A percentile compares a stretch with the other conserved stretches of the same genome.
Evolutionary conservation across 1,140 invertebrate genomes (phyloP).

Genomic region (Drosophila tropicalis): DNA sequence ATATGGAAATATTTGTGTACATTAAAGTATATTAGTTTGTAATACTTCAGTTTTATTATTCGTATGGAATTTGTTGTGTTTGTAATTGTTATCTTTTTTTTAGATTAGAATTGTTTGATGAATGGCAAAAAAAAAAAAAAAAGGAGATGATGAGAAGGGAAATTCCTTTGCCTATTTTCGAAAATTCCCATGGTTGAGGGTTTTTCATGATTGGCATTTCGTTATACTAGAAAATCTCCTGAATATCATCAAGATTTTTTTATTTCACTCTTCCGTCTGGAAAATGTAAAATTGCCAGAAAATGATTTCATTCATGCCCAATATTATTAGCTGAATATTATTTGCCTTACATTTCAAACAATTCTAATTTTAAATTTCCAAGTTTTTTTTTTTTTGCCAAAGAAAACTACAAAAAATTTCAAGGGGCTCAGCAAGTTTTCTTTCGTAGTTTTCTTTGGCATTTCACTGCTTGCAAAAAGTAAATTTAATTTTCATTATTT

Average conservation of each 20-base stretch:
- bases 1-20: conserved; percentile 12
- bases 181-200: too few species aligned
- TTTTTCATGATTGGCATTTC: too few species aligned
- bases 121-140: background rate
- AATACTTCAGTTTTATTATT: conserved; percentile 5
- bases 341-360: too few species aligned
- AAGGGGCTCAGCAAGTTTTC: conserved; percentile 33
- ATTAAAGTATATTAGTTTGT: conserved; percentile 5
- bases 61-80: conserved; percentile 8
- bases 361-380: background rate
- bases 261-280: too few species aligned
- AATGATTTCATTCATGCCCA: too few species aligned
- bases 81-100: background rate
- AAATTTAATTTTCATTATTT: background rate
- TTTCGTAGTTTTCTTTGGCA: conserved; percentile 26
- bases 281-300: too few species aligned
- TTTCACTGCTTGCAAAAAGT: background rate
- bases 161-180: background rate
- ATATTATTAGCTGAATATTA: too few species aligned
- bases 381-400: background rate
- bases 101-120: conserved; percentile 2
- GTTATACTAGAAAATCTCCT: too few species aligned
- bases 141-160: background rate
- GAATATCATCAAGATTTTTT: too few species aligned
- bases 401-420: conserved; percentile 24